Conservation (phyloP, 1,140 invertebrate genomes). For the Megalopta genalis region DNA sequence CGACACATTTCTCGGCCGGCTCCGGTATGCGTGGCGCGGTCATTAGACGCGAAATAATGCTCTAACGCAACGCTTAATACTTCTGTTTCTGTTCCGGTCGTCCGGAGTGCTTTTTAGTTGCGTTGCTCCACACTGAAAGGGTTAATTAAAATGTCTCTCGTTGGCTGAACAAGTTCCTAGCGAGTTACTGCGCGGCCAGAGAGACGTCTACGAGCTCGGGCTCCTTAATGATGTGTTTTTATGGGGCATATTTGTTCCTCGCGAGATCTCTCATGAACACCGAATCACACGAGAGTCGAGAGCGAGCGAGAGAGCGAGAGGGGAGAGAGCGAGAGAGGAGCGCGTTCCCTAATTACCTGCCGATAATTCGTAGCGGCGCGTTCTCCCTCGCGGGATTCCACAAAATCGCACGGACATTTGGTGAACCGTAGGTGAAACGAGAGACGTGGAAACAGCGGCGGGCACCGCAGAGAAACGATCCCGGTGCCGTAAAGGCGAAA, state of each 20-base stretch:
- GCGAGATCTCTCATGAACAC: not conserved
- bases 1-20: too few relatives aligned
- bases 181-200: not conserved
- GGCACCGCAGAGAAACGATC: not conserved
- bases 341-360: not conserved
- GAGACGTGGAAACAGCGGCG: not conserved
- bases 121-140: not conserved
- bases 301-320: too few relatives aligned
- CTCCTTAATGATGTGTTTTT: not conserved
- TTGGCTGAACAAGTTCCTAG: not conserved
- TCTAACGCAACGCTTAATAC: too few relatives aligned
- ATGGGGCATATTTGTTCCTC: not conserved
- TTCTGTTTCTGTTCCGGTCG: not conserved
- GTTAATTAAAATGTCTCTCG: constrained; percentile 7
- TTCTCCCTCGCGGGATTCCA: too few relatives aligned
- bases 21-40: too few relatives aligned
- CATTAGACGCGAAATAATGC: too few relatives aligned
- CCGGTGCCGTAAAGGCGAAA: not conserved
- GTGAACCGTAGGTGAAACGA: too few relatives aligned
- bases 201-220: not conserved
- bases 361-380: not conserved
- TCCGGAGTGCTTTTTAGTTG: not conserved
- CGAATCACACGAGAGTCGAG: not conserved
- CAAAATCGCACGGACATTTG: too few relatives aligned
- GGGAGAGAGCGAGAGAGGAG: too few relatives aligned